These are phyloP conservation scores for Thyatira batis DNA, from an alignment of 2,888 invertebrate genomes.

Conservation along the genomic window DNA sequence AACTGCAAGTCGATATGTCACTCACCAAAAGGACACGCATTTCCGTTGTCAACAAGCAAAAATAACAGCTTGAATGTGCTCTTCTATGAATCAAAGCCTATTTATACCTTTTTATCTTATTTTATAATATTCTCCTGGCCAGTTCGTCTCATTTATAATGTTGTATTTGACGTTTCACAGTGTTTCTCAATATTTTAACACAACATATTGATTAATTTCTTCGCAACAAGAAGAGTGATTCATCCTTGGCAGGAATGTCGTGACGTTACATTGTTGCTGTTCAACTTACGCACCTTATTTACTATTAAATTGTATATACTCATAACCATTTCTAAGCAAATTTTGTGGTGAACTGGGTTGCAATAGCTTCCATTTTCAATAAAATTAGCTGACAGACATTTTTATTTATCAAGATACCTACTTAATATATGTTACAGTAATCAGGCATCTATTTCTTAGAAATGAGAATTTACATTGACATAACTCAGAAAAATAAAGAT, in stretches of 20 bases:
- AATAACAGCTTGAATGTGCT: slow-evolving; percentile 66
- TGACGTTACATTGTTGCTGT: neutral
- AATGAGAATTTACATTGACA: too few species aligned
- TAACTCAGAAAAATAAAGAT: too few species aligned
- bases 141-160: slow-evolving; percentile 69
- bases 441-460: too few species aligned
- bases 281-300: neutral
- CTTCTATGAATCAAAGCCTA: slow-evolving; percentile 60
- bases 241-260: neutral
- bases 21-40: slow-evolving; percentile 73
- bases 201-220: slow-evolving; percentile 20
- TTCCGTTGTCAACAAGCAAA: slow-evolving; percentile 61
- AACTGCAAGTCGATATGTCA: slow-evolving; percentile 12
- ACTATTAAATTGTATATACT: too few species aligned
- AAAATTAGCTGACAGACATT: neutral
- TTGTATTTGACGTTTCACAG: slow-evolving; percentile 55
- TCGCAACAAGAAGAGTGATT: slow-evolving; percentile 4
- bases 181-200: slow-evolving; percentile 63
- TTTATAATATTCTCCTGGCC: slow-evolving; percentile 60
- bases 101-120: slow-evolving; percentile 76
- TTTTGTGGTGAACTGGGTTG: neutral
- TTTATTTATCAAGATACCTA: too few species aligned
- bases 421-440: too few species aligned
- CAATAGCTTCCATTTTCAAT: neutral
- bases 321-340: neutral